Conservation (phyloP, 1,140 invertebrate genomes). For the Coenobita brevimanus region DNA sequence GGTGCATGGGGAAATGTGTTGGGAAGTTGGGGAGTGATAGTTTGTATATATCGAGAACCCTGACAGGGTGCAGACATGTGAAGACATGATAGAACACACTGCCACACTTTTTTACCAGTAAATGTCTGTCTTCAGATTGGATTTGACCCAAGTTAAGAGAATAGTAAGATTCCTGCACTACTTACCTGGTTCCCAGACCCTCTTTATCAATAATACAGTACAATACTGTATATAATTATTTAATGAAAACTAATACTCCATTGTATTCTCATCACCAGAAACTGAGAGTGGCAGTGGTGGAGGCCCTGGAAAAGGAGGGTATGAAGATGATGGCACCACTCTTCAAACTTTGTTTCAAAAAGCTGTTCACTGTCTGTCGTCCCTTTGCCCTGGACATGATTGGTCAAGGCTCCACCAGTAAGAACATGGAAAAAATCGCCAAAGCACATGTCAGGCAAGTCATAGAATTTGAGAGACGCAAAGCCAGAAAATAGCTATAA, state of each 20-base stretch:
- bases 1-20: too few species aligned
- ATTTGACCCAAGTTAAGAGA: too few species aligned
- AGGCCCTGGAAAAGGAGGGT: slow-evolving; percentile 61
- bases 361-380: slow-evolving; percentile 63
- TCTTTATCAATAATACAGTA: too few species aligned
- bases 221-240: neutral
- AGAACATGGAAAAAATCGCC: slow-evolving; percentile 67
- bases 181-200: too few species aligned
- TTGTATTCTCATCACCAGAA: slow-evolving; percentile 27
- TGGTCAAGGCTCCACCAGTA: slow-evolving; percentile 65
- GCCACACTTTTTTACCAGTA: too few species aligned
- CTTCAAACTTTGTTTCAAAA: slow-evolving; percentile 69
- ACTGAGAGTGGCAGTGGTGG: slow-evolving; percentile 60
- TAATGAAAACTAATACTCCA: neutral
- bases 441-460: slow-evolving; percentile 67
- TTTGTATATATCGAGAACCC: too few species aligned
- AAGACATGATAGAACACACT: too few species aligned
- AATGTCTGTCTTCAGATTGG: too few species aligned
- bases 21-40: too few species aligned
- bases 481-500: slow-evolving; percentile 3
- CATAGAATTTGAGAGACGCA: slow-evolving; percentile 63
- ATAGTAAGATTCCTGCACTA: too few species aligned
- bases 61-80: too few species aligned
- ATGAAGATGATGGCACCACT: slow-evolving; percentile 62
- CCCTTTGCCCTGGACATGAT: slow-evolving; percentile 67